Evolutionary conservation across 2,888 invertebrate species (phyloP).

Genomic region (Dolomedes plantarius): DNA sequence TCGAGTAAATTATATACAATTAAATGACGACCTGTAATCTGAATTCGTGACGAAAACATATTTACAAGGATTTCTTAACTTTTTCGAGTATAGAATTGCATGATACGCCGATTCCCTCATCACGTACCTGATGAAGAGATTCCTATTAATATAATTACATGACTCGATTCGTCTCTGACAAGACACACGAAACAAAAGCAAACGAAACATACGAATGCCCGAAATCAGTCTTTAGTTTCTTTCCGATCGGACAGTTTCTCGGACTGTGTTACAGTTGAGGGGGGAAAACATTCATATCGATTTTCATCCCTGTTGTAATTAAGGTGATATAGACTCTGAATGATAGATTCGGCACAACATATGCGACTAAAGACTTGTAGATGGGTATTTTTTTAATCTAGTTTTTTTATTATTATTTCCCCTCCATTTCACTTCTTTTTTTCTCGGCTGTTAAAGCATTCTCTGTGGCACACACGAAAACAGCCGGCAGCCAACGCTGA

Average conservation of each 20-base stretch:
- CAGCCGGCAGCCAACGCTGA: background rate
- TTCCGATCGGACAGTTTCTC: background rate
- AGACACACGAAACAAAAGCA: background rate
- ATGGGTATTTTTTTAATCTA: background rate
- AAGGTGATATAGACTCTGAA: background rate
- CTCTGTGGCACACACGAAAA: background rate
- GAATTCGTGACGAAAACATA: too few relatives aligned
- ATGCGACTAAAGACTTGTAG: constrained; percentile 3
- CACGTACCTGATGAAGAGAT: too few relatives aligned
- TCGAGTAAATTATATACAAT: too few relatives aligned
- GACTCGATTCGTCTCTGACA: background rate
- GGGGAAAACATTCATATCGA: background rate
- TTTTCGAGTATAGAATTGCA: too few relatives aligned
- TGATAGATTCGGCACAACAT: background rate
- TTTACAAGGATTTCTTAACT: too few relatives aligned
- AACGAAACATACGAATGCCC: background rate
- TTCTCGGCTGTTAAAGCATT: background rate
- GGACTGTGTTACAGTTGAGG: background rate
- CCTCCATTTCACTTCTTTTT: background rate
- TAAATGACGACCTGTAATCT: too few relatives aligned
- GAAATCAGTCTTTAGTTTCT: background rate
- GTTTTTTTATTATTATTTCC: background rate
- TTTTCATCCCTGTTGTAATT: background rate
- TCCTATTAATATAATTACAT: too few relatives aligned
- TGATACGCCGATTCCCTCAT: too few relatives aligned